Evolutionary conservation across 2,113 vertebrate genomes (phyloP), one percentile per base, ranked within the genome.

Genomic region (Cricetomys ansorgei): DNA sequence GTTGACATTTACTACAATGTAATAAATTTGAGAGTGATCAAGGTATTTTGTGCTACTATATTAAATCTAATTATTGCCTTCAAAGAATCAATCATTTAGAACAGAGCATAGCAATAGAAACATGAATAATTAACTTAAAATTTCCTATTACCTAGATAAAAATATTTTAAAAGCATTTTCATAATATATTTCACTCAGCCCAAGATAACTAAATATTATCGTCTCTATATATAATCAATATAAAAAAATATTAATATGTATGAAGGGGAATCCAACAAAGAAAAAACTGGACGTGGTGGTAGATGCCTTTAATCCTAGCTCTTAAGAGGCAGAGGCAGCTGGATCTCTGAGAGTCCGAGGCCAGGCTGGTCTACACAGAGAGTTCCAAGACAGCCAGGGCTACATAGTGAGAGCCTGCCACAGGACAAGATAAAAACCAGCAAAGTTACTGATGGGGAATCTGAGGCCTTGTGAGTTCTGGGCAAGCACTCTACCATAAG

Each of bases 101-200:
- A 64, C 29, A 94, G 77, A 89, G 21, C 23, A 90, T 4, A 57
- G 29, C 1, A 43, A 48, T 62, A 73, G 55, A 94, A 95, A 69
- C 94, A 40, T 79, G 59, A 84, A 37, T 57, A 65, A 59, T 27
- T 88, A 89, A 67, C 31, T 87, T 89, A 45, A 76, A 81, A 73
- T 83, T 96, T 97, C 34, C 10, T 40, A 95, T 65, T 64, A 65
- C 50, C 80, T 16, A 70, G 11, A 65, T 69, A 88, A 92, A 93
- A 91, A 79, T 19, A 31, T 62, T 83, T 89, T 65, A 19, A 88
- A 80, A 79, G 43, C 89, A 72, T 45, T 92, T 88, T 89, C n/a
- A 43, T 48, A 88, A 53, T 64, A 37, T 59, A 92, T 59, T 92
- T 83, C 64, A 64, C 16, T 45, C 40, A 91, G 48, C 27, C 13